Percentiles rank a stretch among this genome's conserved stretches.
Conservation (phyloP, 2,797 vertebrate genomes). For the Tragopan temminckii region DNA sequence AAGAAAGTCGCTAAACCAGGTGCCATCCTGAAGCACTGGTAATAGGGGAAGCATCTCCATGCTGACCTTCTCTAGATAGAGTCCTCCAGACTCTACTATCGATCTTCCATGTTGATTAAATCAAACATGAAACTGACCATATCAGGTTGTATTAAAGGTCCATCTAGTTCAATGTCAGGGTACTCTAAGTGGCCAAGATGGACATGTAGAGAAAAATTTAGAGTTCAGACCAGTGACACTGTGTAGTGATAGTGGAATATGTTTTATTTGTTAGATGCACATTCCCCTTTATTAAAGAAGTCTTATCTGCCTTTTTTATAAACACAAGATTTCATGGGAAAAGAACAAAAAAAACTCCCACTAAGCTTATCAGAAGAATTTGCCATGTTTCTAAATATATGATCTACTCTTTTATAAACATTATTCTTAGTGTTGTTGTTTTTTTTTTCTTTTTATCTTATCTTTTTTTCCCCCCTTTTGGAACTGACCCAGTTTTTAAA, state of each 20-base stretch:
- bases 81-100: rapidly evolving
- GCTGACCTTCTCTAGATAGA: background rate
- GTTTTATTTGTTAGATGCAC: background rate
- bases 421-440: background rate
- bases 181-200: background rate
- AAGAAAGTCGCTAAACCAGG: background rate
- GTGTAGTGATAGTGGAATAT: background rate
- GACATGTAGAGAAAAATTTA: no score
- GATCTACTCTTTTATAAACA: background rate
- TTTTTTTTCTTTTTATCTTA: background rate
- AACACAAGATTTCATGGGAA: background rate
- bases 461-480: background rate
- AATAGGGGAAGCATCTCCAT: rapidly evolving
- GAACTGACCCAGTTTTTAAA: constrained; percentile 36
- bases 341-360: background rate
- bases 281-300: background rate
- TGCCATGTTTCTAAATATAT: background rate
- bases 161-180: background rate
- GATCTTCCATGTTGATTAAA: rapidly evolving
- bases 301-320: background rate
- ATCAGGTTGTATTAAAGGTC: background rate
- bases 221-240: background rate
- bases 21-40: background rate
- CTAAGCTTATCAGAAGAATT: background rate
- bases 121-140: background rate